phyloP scores from a whole-genome alignment of 2,888 invertebrate genomes.

The Drosophila percnosoma region DNA sequence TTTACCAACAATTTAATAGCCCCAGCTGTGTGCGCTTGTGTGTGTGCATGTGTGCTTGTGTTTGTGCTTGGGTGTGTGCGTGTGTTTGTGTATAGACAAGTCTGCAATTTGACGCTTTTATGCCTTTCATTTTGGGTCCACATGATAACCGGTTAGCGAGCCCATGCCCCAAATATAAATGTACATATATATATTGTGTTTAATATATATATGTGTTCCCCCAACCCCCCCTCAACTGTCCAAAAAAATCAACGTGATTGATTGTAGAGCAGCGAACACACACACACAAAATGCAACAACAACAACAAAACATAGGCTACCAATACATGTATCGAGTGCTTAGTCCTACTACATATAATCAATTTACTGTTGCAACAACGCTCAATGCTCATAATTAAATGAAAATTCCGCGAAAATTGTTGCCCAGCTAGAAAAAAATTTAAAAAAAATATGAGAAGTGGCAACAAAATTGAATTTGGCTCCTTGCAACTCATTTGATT shows the following conservation, averaged over 20 bases:
- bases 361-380: constrained; percentile 52
- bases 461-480: constrained; percentile 58
- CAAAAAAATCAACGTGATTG: constrained; percentile 51
- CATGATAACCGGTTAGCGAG: constrained; percentile 49
- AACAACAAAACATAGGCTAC: background rate
- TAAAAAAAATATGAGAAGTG: constrained; percentile 10
- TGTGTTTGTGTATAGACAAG: constrained; percentile 29
- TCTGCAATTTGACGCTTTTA: constrained; percentile 36
- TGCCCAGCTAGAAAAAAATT: background rate
- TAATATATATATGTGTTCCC: background rate
- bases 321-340: no score
- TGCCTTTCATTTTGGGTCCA: constrained; percentile 48
- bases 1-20: constrained; percentile 59
- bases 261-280: constrained; percentile 31
- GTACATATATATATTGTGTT: background rate
- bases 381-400: constrained; percentile 64
- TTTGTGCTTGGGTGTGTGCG: background rate
- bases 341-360: constrained; percentile 38
- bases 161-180: constrained; percentile 4
- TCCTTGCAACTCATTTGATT: constrained; percentile 26
- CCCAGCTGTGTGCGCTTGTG: background rate
- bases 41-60: background rate
- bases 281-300: background rate
- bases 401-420: constrained; percentile 36
- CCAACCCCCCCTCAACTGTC: background rate